Percentiles rank a stretch among this genome's conserved stretches.
phyloP scores from a whole-genome alignment of 2,888 invertebrate genomes.

The Orthosia incerta region DNA sequence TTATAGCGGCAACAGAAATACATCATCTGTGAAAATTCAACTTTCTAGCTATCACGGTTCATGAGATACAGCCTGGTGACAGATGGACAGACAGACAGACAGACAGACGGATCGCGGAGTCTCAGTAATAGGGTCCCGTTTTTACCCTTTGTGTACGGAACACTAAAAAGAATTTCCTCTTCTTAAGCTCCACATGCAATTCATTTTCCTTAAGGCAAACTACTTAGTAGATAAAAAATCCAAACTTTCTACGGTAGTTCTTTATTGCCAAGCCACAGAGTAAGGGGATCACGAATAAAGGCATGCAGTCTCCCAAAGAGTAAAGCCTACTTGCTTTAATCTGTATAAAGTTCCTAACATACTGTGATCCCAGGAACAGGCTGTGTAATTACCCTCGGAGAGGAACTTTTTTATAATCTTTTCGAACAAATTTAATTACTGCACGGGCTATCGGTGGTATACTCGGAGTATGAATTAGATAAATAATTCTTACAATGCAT shows the following conservation, averaged over 20 bases:
- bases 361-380: constrained; percentile 43
- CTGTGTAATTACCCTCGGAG: constrained; percentile 36
- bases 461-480: constrained; percentile 14
- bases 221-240: constrained; percentile 1
- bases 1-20: too few species aligned
- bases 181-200: not conserved
- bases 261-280: constrained; percentile 16
- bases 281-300: constrained; percentile 14
- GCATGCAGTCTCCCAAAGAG: constrained; percentile 20
- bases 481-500: too few species aligned
- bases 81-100: too few species aligned
- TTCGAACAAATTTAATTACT: constrained; percentile 64
- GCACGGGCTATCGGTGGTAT: constrained; percentile 41
- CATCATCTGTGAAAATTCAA: too few species aligned
- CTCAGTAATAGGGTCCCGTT: too few species aligned
- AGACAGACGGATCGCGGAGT: too few species aligned
- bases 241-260: not conserved
- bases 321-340: constrained; percentile 32
- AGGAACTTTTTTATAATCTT: constrained; percentile 57
- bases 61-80: too few species aligned
- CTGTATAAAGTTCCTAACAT: constrained; percentile 36
- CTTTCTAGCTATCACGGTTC: too few species aligned
- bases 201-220: not conserved
- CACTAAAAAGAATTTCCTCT: too few species aligned
- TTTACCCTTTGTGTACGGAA: too few species aligned